Evolutionary conservation across 2,888 invertebrate species (phyloP).

Genomic region (Ormyrus pomaceus): DNA sequence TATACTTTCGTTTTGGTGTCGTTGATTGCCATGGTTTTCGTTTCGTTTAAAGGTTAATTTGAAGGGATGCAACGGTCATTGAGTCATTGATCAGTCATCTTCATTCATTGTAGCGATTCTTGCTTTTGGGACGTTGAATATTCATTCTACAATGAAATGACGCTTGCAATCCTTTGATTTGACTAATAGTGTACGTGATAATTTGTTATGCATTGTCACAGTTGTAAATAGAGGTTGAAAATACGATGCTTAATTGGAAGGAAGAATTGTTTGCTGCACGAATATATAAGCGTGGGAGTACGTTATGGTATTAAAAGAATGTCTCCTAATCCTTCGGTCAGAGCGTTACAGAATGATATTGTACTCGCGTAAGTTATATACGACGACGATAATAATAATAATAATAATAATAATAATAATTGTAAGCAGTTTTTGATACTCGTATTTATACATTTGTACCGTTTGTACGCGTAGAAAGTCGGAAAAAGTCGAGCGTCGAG

Average conservation of each 20-base stretch:
- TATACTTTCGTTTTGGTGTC: slow-evolving; percentile 4
- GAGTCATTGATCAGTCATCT: no score
- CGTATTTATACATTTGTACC: slow-evolving; percentile 72
- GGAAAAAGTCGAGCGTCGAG: slow-evolving; percentile 17
- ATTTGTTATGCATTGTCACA: slow-evolving; percentile 4
- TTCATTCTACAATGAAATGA: not conserved
- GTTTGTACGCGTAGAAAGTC: slow-evolving; percentile 64
- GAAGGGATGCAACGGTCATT: slow-evolving; percentile 14
- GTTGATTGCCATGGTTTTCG: slow-evolving; percentile 19
- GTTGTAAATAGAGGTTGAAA: slow-evolving; percentile 44
- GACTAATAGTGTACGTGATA: slow-evolving; percentile 8
- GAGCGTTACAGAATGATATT: slow-evolving; percentile 4
- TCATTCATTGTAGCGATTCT: no score
- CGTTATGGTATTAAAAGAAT: not conserved
- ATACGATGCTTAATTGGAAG: slow-evolving; percentile 5
- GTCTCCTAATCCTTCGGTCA: not conserved
- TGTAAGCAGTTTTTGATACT: slow-evolving; percentile 66
- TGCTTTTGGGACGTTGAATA: no score
- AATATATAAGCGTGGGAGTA: not conserved
- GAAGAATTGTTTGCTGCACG: not conserved
- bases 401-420: slow-evolving; percentile 58
- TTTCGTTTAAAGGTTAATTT: slow-evolving; percentile 7
- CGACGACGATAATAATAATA: slow-evolving; percentile 55
- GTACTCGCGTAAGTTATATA: slow-evolving; percentile 6
- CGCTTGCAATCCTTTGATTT: slow-evolving; percentile 22